phyloP scores from a whole-genome alignment of 2,797 vertebrate species.

The Lutjanus campechanus region DNA sequence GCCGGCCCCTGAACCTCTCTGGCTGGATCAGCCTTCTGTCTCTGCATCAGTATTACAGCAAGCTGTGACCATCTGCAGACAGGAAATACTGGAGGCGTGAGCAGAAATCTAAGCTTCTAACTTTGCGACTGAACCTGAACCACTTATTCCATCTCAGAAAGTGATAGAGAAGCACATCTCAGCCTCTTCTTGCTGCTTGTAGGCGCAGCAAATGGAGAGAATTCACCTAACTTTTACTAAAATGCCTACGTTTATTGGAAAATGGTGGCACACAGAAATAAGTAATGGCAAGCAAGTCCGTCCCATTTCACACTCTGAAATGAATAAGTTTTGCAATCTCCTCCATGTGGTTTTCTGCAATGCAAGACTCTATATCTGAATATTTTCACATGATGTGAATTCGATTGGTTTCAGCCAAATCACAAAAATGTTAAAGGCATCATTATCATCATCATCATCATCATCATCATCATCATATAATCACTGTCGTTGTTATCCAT shows the following conservation, averaged over 20 bases:
- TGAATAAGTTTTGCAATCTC: constrained; percentile 3
- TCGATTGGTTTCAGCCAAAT: constrained; percentile 11
- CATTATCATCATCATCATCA: constrained; percentile 1
- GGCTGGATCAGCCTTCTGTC: not conserved
- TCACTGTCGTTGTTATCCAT: constrained; percentile 27
- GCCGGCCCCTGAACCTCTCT: not conserved
- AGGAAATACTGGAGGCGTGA: constrained; percentile 11
- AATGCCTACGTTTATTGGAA: not conserved
- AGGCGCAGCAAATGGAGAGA: not conserved
- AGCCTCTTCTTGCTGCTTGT: not conserved
- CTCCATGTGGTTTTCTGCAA: not conserved
- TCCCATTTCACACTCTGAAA: constrained; percentile 1
- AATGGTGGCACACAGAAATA: not conserved
- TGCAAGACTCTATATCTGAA: not conserved
- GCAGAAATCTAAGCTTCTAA: constrained; percentile 10
- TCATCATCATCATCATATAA: constrained; percentile 24
- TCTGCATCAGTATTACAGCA: constrained; percentile 1
- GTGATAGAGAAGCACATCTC: constrained; percentile 12
- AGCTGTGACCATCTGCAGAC: constrained; percentile 23
- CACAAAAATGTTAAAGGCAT: constrained; percentile 22
- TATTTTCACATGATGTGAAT: not conserved
- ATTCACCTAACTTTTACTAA: not conserved
- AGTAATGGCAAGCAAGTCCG: not conserved
- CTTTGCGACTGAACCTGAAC: not conserved
- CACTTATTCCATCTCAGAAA: not conserved